These are phyloP conservation scores for Lycocerus yunnanus DNA, from an alignment of 2,888 invertebrate species.

Conservation along the genomic window DNA sequence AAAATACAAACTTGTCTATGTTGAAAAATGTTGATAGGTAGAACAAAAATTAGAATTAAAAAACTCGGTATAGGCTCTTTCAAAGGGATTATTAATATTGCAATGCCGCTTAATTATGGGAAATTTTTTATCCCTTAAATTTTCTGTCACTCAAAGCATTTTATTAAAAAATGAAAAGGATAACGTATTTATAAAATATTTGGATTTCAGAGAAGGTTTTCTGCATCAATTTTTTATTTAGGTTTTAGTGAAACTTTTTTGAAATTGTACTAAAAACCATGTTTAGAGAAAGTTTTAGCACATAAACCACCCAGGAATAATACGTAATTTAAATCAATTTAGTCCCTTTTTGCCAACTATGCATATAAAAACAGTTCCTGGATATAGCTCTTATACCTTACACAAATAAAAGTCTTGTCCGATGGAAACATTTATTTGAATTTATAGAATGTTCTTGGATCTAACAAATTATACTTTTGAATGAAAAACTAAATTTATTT, in stretches of 20 bases:
- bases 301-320: neutral
- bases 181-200: neutral
- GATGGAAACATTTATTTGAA: neutral
- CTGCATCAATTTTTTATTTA: neutral
- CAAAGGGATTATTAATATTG: too few relatives aligned
- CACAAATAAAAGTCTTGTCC: neutral
- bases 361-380: neutral
- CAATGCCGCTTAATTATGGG: neutral
- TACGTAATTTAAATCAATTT: neutral
- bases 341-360: neutral
- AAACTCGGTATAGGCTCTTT: too few relatives aligned
- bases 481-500: neutral
- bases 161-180: neutral
- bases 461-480: neutral
- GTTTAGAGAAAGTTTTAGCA: neutral
- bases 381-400: neutral
- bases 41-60: too few relatives aligned
- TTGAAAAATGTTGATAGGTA: too few relatives aligned
- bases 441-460: neutral
- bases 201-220: neutral
- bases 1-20: too few relatives aligned
- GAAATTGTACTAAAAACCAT: neutral
- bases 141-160: neutral
- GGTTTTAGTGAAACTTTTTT: neutral
- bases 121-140: neutral